Conservation (phyloP, 2,113 vertebrate species). For the Colistium nudipinnis region DNA sequence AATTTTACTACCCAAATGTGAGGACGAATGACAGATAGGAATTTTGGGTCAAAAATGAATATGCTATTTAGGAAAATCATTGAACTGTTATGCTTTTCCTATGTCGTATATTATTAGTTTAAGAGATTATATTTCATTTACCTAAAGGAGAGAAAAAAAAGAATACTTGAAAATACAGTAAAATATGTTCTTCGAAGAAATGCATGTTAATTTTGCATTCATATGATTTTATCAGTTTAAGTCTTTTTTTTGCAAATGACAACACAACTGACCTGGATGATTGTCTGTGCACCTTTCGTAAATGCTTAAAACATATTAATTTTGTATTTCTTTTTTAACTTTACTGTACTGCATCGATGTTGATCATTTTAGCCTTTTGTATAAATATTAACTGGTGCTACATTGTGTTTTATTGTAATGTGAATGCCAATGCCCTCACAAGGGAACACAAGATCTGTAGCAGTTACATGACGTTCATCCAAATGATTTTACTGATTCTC, state of each 20-base stretch:
- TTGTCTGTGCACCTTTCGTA: slow-evolving; percentile 74
- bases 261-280: slow-evolving; percentile 76
- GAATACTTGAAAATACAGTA: slow-evolving; percentile 88
- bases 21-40: slow-evolving; percentile 83
- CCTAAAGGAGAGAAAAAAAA: slow-evolving; percentile 78
- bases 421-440: slow-evolving; percentile 91
- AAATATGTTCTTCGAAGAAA: slow-evolving; percentile 75
- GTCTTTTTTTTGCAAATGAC: slow-evolving; percentile 66
- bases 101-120: slow-evolving; percentile 80
- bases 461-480: slow-evolving; percentile 75
- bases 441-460: slow-evolving; percentile 82
- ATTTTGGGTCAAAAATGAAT: slow-evolving; percentile 83
- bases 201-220: slow-evolving; percentile 82
- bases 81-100: slow-evolving; percentile 80
- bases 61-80: slow-evolving; percentile 80
- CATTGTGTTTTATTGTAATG: slow-evolving; percentile 89
- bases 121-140: slow-evolving; percentile 84
- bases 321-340: slow-evolving; percentile 77
- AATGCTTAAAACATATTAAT: slow-evolving; percentile 67
- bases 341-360: slow-evolving; percentile 87
- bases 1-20: slow-evolving; percentile 86
- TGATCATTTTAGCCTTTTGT: slow-evolving; percentile 85
- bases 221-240: slow-evolving; percentile 61
- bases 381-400: slow-evolving; percentile 95
- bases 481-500: slow-evolving; percentile 83